Percentiles rank a stretch among this genome's conserved stretches.
Evolutionary conservation across 2,888 invertebrate genomes (phyloP).

Genomic region (Dolichopus griseipennis): DNA sequence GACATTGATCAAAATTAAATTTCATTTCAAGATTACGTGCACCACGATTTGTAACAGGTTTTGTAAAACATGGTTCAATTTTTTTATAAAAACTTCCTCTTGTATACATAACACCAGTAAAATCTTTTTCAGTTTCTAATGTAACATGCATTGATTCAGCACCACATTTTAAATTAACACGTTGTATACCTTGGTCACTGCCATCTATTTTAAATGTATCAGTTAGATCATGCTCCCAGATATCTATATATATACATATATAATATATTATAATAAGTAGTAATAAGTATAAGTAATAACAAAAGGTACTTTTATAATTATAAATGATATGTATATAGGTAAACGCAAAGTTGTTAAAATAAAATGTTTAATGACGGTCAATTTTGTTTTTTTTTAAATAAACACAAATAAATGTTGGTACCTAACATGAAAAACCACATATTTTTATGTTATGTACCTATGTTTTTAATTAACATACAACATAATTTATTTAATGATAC

Average conservation of each 20-base stretch:
- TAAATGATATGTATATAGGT: too few species aligned
- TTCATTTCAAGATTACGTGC: conserved; percentile 47
- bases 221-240: conserved; percentile 47
- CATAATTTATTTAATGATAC: too few species aligned
- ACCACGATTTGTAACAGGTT: conserved; percentile 41
- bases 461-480: too few species aligned
- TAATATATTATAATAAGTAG: background rate
- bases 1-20: conserved; percentile 50
- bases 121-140: conserved; percentile 48
- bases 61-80: conserved; percentile 49
- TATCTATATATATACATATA: conserved; percentile 27
- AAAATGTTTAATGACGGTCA: too few species aligned
- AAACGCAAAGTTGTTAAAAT: too few species aligned
- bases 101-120: conserved; percentile 55
- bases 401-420: too few species aligned
- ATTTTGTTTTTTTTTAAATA: too few species aligned
- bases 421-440: too few species aligned
- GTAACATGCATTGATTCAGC: conserved; percentile 49
- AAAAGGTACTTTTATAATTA: conserved; percentile 10
- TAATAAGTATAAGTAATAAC: background rate
- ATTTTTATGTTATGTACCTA: too few species aligned
- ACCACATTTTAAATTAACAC: conserved; percentile 50
- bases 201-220: conserved; percentile 51
- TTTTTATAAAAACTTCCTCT: conserved; percentile 53
- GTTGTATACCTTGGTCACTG: conserved; percentile 49